These are phyloP conservation scores for Chionodraco myersi DNA, from an alignment of 2,113 vertebrate species.

Conservation along the genomic window DNA sequence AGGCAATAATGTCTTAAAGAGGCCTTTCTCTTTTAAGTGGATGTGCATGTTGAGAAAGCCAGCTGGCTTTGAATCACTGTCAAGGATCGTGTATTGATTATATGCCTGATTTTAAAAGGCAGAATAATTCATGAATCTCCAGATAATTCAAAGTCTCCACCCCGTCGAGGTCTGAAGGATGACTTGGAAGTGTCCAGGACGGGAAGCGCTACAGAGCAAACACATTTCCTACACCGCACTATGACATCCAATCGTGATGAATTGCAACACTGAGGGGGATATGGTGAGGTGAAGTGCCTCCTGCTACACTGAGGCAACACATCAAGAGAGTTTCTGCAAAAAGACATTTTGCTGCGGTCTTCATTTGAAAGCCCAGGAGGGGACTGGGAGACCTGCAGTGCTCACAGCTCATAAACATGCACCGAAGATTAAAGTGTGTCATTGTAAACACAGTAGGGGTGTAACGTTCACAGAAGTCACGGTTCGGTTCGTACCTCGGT, in stretches of 20 bases:
- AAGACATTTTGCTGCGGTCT: constrained; percentile 62
- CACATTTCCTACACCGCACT: neutral
- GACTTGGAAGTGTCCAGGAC: neutral
- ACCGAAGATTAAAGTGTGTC: constrained; percentile 44
- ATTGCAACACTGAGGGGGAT: constrained; percentile 24
- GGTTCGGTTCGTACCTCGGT: too few relatives aligned
- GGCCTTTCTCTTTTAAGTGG: neutral
- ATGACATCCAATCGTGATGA: neutral
- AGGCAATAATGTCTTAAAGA: constrained; percentile 5
- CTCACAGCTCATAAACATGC: constrained; percentile 52
- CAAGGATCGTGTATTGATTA: constrained; percentile 48
- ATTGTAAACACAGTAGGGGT: constrained; percentile 9
- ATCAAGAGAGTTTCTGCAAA: constrained; percentile 27
- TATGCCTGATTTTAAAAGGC: constrained; percentile 24
- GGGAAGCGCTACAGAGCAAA: neutral
- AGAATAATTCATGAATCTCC: constrained; percentile 43
- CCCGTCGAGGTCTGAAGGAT: neutral
- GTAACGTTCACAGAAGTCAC: too few relatives aligned
- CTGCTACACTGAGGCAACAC: constrained; percentile 29
- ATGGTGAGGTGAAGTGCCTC: constrained; percentile 19
- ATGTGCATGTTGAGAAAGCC: constrained; percentile 31
- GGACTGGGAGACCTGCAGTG: constrained; percentile 61
- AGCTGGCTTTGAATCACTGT: constrained; percentile 13
- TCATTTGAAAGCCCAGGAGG: constrained; percentile 57
- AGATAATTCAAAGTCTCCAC: constrained; percentile 8